Evolutionary conservation across 2,113 vertebrate species (phyloP).

Genomic region (Raphicerus campestris): DNA sequence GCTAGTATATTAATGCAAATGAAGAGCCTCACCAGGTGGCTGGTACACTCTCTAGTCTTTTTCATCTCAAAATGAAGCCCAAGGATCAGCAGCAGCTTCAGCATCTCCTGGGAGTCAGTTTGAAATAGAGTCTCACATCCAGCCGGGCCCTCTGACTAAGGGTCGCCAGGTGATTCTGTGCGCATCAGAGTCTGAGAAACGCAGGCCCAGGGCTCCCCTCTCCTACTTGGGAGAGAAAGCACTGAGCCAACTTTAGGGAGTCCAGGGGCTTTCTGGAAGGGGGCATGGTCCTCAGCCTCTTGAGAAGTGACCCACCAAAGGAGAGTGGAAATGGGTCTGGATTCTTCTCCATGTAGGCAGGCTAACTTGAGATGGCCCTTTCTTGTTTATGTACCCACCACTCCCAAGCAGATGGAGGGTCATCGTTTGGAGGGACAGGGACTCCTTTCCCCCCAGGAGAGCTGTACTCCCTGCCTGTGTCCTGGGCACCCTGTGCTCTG

Average conservation of each 20-base stretch:
- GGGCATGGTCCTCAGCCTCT: not conserved
- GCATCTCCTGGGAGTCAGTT: not conserved
- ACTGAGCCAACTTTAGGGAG: not conserved
- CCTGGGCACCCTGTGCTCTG: rapidly evolving
- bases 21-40: not conserved
- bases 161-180: not conserved
- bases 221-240: not conserved
- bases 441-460: not conserved
- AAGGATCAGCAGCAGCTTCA: not conserved
- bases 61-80: not conserved
- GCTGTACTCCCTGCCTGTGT: not conserved
- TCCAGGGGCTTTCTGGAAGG: not conserved
- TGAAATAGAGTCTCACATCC: not conserved
- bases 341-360: not conserved
- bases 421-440: not conserved
- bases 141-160: too few relatives aligned
- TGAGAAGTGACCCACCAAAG: not conserved
- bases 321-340: not conserved
- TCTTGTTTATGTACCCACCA: not conserved
- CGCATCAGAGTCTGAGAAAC: not conserved
- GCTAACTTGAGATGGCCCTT: not conserved
- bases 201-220: not conserved
- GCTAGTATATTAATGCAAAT: not conserved
- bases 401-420: not conserved
- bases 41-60: not conserved